Percentiles rank a stretch among this genome's conserved stretches.
These are phyloP conservation scores for Drosophila guanche DNA, from an alignment of 1,140 invertebrate genomes.

Conservation along the genomic window DNA sequence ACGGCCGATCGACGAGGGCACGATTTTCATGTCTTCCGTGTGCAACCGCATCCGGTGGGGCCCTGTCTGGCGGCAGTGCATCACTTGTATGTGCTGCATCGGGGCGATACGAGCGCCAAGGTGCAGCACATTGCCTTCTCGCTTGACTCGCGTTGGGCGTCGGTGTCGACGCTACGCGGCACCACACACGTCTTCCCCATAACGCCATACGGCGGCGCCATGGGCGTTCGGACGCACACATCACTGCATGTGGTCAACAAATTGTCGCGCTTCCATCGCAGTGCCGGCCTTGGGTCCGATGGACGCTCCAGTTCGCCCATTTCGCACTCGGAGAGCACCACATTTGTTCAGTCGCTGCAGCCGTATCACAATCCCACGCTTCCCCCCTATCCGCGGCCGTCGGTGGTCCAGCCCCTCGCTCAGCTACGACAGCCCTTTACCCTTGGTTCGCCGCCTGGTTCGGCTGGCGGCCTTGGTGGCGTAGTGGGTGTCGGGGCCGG, in stretches of 20 bases:
- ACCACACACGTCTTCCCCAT: slow-evolving; percentile 99
- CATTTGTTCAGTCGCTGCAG: slow-evolving; percentile 84
- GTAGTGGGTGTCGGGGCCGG: slow-evolving; percentile 14
- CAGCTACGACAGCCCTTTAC: slow-evolving; percentile 92
- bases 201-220: slow-evolving; percentile 97
- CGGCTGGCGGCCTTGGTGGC: slow-evolving; percentile 35
- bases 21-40: slow-evolving; percentile 97
- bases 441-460: slow-evolving; percentile 82
- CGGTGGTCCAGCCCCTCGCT: slow-evolving; percentile 90
- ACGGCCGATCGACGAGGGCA: slow-evolving; percentile 97
- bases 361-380: slow-evolving; percentile 94
- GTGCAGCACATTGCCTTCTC: slow-evolving; percentile 95
- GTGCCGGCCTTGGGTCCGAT: slow-evolving; percentile 93
- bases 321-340: slow-evolving; percentile 84
- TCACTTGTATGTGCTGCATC: slow-evolving; percentile 97
- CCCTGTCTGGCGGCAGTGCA: slow-evolving; percentile 95
- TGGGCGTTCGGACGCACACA: slow-evolving; percentile 96
- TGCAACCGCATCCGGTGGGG: slow-evolving; percentile 96
- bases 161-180: slow-evolving; percentile 96
- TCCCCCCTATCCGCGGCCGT: slow-evolving; percentile 94
- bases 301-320: slow-evolving; percentile 91
- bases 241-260: slow-evolving; percentile 97
- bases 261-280: slow-evolving; percentile 96
- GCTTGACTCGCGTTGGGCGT: slow-evolving; percentile 96
- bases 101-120: slow-evolving; percentile 93